phyloP scores from a whole-genome alignment of 2,888 invertebrate species.

The Pachliopta kotzebuea region DNA sequence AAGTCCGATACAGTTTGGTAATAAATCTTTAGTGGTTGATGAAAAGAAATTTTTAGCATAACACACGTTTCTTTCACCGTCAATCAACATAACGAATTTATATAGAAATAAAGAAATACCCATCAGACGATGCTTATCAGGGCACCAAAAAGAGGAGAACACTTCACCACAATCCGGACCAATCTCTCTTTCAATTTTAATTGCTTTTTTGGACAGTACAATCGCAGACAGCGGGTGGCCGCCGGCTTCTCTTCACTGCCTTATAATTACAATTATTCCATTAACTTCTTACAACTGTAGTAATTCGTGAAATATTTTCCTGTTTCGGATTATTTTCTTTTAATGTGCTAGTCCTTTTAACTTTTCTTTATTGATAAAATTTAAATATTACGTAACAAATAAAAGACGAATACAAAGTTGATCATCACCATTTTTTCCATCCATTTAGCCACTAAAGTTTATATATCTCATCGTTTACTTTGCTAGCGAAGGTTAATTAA shows the following conservation, averaged over 20 bases:
- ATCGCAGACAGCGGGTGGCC: conserved; percentile 74
- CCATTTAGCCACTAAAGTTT: no score
- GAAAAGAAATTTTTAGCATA: conserved; percentile 52
- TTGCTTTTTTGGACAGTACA: conserved; percentile 75
- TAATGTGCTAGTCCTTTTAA: conserved; percentile 35
- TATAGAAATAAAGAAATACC: conserved; percentile 41
- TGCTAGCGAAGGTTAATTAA: no score
- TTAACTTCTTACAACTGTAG: conserved; percentile 72
- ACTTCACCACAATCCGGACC: conserved; percentile 56
- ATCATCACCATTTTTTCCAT: no score
- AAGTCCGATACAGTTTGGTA: conserved; percentile 7
- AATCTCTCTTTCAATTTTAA: conserved; percentile 57
- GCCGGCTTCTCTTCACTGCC: conserved; percentile 64
- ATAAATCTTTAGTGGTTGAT: conserved; percentile 51
- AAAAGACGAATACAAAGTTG: neutral
- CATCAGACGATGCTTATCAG: conserved; percentile 46
- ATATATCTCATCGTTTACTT: no score
- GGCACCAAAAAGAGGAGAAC: conserved; percentile 39
- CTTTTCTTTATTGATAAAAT: neutral
- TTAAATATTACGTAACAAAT: neutral
- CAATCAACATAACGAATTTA: conserved; percentile 54
- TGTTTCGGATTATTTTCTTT: conserved; percentile 47
- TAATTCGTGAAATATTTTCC: conserved; percentile 66
- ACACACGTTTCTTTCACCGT: conserved; percentile 40
- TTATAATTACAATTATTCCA: conserved; percentile 78